phyloP scores from a whole-genome alignment of 2,888 invertebrate genomes.

The Apodemia zela region DNA sequence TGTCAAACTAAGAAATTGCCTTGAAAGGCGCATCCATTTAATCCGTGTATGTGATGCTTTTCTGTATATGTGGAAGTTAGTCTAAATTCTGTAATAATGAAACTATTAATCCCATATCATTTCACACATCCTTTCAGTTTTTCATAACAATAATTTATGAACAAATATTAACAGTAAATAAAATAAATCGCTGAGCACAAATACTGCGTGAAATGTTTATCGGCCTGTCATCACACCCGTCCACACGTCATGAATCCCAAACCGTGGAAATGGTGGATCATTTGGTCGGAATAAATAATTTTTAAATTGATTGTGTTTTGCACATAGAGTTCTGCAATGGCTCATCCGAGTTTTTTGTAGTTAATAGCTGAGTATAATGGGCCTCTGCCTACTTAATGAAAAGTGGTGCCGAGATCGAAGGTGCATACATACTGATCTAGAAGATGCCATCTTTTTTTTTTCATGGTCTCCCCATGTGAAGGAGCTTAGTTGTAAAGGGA shows the following conservation, averaged over 20 bases:
- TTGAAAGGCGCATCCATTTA: no score
- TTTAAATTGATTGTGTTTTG: background rate
- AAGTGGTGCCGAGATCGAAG: no score
- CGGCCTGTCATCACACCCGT: conserved; percentile 3
- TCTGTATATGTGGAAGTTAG: background rate
- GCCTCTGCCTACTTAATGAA: no score
- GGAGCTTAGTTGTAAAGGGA: no score
- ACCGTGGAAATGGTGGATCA: background rate
- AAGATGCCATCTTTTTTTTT: no score
- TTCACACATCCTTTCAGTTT: background rate
- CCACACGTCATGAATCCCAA: background rate
- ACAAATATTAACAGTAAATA: background rate
- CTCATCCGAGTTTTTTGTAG: background rate
- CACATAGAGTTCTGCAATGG: background rate
- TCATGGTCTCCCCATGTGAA: no score
- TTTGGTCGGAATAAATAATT: background rate
- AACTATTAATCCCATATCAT: background rate
- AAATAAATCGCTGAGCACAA: background rate
- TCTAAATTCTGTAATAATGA: background rate
- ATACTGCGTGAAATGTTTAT: conserved; percentile 10
- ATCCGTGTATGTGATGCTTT: no score
- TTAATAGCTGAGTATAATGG: background rate
- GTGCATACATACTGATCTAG: no score
- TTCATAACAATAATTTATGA: conserved; percentile 6
- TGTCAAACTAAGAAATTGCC: no score